Base-by-base conservation (phyloP, 1,140 invertebrate species). In the Berghia stephanieae region DNA sequence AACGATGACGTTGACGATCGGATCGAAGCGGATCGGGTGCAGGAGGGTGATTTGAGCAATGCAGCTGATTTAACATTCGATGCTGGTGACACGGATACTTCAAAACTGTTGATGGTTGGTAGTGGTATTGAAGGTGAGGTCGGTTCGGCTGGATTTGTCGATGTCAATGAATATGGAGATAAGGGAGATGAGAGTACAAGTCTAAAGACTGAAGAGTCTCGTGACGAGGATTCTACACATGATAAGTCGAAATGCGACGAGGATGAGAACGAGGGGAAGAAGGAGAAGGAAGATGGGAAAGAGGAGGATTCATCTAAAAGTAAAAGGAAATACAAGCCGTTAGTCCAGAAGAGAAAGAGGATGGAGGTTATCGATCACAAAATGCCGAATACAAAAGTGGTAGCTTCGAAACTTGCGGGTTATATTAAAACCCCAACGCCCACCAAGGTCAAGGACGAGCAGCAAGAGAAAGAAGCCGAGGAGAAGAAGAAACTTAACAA, bases 321-420 rank as follows among this genome's bases (percentile, higher is more conserved):
- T 42, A 82, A 79, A 1, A 74, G 57, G 36, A 82, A 79, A 67
- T 73, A 52, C 73, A 80, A 76, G 36, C n/a, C 34, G n/a, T 78
- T 75, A 46, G 63, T 36, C 52, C 57, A 78, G 42, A 84, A 82
- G 66, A 84, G 81, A 52, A 85, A 83, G 63, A 78, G 78, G 27
- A 72, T 78, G 18, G 83, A 82, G 38, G 83, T 83, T 79, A 71
- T 78, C 3, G 82, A 86, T 49, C 85, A 87, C 70, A 88, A 86
- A 70, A 83, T 90, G 82, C 80, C 89, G 82, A 83, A 90, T 85
- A 76, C 90, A 69, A 84, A 83, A 18, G 83, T 83, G 31, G 84
- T 85, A n/a, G 77, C 80, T 3, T 88, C 86, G 43, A 78, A 79
- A 42, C 77, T 88, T 57, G 82, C 85, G 38, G 86, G 86, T 76